Base-by-base conservation (phyloP, 2,797 vertebrate genomes). In the Meda fulgida region DNA sequence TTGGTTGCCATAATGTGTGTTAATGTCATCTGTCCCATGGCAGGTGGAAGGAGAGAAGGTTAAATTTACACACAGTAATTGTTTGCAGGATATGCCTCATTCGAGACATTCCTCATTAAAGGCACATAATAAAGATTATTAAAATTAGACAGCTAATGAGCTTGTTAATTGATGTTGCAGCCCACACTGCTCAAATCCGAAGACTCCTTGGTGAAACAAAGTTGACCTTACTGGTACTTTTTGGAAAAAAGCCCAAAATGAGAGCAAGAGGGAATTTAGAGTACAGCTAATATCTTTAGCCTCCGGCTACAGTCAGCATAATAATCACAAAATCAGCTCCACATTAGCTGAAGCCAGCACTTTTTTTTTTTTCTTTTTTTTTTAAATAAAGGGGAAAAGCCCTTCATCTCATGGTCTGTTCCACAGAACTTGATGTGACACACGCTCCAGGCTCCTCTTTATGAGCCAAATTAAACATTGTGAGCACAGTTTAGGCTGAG, bases 381-480 rank as follows among this genome's bases (percentile, higher is more conserved):
- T 65, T 46, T 48, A 23, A 36, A 76, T 14, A 51, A 40, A 38
- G 34, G 11, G 65, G 3, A 23, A 81, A 82, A 46, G 18, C 18
- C n/a, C 65, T 81, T 78, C 71, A 71, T 88, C 82, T 78, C 26
- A 65, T 78, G 78, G 84, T 76, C 75, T 7, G 81, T 81, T 84
- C 72, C 14, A 31, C 26, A 66, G 40, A 77, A 31, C 79, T 80
- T 69, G 48, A 78, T 82, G 38, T 53, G 81, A 72, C 70, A n/a
- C 36, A 34, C 1, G 76, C 86, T 89, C 53, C 40, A 34, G 76
- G 87, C 87, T 86, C n/a, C 36, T 43, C 87, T 88, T 81, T 78
- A 82, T 40, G 46, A 86, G 84, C 31, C 86, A 87, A 87, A 87
- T 86, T 81, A 86, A 87, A 86, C 82, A 72, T 73, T 29, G 51